phyloP scores from a whole-genome alignment of 1,140 invertebrate genomes.

The Aradophagus sp. region DNA sequence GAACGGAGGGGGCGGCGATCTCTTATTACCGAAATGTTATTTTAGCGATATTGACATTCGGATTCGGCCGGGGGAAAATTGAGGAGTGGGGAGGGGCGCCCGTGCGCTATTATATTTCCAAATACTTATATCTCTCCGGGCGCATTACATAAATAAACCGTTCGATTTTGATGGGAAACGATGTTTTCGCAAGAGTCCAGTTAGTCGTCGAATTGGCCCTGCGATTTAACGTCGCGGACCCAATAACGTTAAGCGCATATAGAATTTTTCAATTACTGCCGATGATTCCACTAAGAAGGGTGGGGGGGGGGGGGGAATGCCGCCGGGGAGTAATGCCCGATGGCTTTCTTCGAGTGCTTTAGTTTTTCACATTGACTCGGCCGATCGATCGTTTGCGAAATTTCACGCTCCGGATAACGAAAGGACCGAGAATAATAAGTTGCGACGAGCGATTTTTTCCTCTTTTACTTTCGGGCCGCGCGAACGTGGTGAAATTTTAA shows the following conservation, averaged over 20 bases:
- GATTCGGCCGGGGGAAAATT: too few relatives aligned
- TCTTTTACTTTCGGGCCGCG: too few relatives aligned
- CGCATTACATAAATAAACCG: constrained; percentile 31
- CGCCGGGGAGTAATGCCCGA: too few relatives aligned
- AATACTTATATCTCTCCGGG: constrained; percentile 22
- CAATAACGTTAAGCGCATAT: constrained; percentile 19
- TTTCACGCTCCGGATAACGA: constrained; percentile 5
- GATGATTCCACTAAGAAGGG: too few relatives aligned
- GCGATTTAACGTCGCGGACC: constrained; percentile 16
- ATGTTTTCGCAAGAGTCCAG: constrained; percentile 13
- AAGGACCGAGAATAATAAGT: constrained; percentile 8
- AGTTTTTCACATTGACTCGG: too few relatives aligned
- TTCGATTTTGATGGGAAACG: constrained; percentile 16
- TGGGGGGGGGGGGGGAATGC: too few relatives aligned
- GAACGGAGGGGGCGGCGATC: too few relatives aligned
- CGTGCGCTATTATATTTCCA: constrained; percentile 34
- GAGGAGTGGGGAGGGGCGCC: too few relatives aligned
- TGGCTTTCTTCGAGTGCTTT: too few relatives aligned
- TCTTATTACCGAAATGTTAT: constrained; percentile 40
- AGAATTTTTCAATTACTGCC: constrained; percentile 40
- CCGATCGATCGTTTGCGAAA: too few relatives aligned
- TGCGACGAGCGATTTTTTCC: constrained; percentile 2
- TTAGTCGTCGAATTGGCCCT: constrained; percentile 20
- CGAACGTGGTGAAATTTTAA: constrained; percentile 1
- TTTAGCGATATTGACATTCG: constrained; percentile 37